A percentile compares a stretch with the other conserved stretches of the same genome.
Conservation (phyloP, 2,797 vertebrate genomes). For the Tamandua tetradactyla region DNA sequence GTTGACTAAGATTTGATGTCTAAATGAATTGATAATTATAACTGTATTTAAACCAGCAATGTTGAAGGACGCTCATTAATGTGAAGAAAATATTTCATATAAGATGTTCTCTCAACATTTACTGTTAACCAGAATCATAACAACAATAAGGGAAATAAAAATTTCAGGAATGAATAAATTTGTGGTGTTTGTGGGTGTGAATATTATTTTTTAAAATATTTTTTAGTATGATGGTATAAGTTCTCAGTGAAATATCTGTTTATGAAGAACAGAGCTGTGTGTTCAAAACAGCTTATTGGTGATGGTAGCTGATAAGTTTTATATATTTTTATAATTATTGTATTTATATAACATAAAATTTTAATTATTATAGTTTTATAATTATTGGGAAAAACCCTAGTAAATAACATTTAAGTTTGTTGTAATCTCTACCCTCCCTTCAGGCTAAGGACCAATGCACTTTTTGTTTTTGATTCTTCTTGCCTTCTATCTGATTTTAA, state of each 20-base stretch:
- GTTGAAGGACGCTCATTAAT: neutral
- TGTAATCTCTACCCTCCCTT: neutral
- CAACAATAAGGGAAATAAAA: neutral
- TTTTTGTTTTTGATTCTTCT: neutral
- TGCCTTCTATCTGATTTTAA: neutral
- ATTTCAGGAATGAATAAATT: neutral
- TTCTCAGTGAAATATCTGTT: neutral
- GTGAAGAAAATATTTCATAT: neutral
- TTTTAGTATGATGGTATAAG: neutral
- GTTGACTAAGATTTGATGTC: neutral
- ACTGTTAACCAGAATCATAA: constrained; percentile 11
- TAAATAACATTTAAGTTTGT: neutral
- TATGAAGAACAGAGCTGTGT: neutral
- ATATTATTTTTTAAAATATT: neutral
- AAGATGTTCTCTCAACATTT: neutral
- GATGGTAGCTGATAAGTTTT: neutral
- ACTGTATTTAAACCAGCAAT: neutral
- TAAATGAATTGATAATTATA: neutral
- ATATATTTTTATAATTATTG: too few species aligned
- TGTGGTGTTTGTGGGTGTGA: neutral
- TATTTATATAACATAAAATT: too few species aligned
- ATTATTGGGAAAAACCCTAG: neutral
- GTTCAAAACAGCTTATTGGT: neutral
- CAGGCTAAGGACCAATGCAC: neutral
- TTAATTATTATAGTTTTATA: too few species aligned